phyloP scores from a whole-genome alignment of 92 coral and sea anemone genomes.

The Heteractis magnifica region DNA sequence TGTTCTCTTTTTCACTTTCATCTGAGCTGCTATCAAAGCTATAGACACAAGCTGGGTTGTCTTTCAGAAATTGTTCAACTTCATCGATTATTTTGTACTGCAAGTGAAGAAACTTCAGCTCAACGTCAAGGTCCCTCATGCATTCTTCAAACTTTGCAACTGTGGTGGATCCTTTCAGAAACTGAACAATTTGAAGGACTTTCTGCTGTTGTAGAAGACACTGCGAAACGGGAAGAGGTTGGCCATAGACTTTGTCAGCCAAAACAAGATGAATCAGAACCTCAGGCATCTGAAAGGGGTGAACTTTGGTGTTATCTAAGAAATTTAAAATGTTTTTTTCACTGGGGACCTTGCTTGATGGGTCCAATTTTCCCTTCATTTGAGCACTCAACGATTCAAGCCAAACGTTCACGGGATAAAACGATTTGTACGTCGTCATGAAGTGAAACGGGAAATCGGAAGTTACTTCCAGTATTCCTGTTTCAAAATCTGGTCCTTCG shows the following conservation, averaged over 20 bases:
- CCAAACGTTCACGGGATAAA: constrained; percentile 42
- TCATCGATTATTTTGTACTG: constrained; percentile 54
- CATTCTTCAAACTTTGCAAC: constrained; percentile 38
- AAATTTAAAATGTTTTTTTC: constrained; percentile 27
- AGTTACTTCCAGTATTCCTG: constrained; percentile 38
- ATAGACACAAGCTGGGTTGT: constrained; percentile 38
- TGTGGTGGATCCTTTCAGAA: constrained; percentile 49
- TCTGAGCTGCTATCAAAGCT: constrained; percentile 35
- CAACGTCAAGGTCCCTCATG: constrained; percentile 47
- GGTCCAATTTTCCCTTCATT: constrained; percentile 42
- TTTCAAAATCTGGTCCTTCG: constrained; percentile 42
- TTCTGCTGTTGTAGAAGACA: constrained; percentile 51
- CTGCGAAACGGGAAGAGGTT: constrained; percentile 42
- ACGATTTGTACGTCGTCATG: constrained; percentile 56
- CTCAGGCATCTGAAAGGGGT: constrained; percentile 57
- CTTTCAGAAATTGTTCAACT: constrained; percentile 40
- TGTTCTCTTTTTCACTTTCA: constrained; percentile 32
- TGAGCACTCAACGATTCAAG: constrained; percentile 50
- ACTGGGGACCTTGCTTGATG: constrained; percentile 47
- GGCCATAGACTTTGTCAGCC: constrained; percentile 45
- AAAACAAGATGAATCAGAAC: constrained; percentile 53
- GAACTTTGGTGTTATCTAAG: constrained; percentile 42
- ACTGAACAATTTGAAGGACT: constrained; percentile 25
- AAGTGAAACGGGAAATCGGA: constrained; percentile 47
- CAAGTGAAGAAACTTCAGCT: constrained; percentile 59